Conservation (phyloP, 2,797 vertebrate genomes). For the Manis crassicaudata region DNA sequence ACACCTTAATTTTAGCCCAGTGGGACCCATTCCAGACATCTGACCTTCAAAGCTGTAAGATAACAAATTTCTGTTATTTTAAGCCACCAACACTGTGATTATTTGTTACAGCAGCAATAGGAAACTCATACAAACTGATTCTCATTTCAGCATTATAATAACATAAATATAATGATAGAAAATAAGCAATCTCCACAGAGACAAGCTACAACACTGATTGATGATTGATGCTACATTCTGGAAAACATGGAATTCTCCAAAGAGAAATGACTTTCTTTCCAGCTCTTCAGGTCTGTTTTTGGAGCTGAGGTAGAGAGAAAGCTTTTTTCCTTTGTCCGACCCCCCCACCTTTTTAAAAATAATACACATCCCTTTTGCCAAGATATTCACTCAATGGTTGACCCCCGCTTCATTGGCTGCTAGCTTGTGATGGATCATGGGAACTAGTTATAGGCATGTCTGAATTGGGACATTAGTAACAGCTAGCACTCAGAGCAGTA, state of each 20-base stretch:
- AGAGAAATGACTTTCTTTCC: background rate
- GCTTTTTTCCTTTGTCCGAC: background rate
- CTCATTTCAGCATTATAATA: background rate
- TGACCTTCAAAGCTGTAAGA: background rate
- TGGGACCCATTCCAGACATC: background rate
- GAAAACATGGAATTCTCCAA: background rate
- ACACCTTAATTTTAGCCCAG: background rate
- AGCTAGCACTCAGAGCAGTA: background rate
- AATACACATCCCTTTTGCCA: background rate
- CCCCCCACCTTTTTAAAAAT: background rate
- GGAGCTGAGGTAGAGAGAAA: background rate
- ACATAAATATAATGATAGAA: background rate
- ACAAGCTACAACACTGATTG: background rate
- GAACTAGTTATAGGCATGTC: background rate
- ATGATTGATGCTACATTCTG: background rate
- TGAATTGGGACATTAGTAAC: background rate
- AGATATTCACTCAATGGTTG: background rate
- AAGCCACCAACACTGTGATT: background rate
- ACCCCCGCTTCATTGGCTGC: background rate
- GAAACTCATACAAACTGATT: background rate
- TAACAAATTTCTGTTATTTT: background rate
- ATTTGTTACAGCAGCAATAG: background rate
- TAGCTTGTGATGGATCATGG: background rate
- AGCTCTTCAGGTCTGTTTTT: background rate
- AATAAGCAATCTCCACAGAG: background rate